Evolutionary conservation across 1,140 invertebrate genomes (phyloP), one percentile per base, ranked within the genome.

Genomic region (Pseudomyrmex gracilis): DNA sequence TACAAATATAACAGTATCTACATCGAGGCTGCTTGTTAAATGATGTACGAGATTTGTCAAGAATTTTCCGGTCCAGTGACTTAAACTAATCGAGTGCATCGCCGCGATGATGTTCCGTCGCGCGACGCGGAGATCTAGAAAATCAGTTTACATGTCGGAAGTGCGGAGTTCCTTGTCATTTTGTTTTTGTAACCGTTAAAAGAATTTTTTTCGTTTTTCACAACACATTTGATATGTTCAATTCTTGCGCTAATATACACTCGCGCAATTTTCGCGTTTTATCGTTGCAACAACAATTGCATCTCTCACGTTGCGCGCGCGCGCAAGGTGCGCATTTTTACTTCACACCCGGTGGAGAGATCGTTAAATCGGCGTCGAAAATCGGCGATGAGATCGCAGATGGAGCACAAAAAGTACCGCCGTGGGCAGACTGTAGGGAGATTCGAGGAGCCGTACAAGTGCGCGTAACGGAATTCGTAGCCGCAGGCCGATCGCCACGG

Each of bases 391-490:
- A 34, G 34, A 34, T 34, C 24, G 66, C 49, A 55, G 55, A 34
- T 58, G 55, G 12, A 61, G 15, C 67, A 64, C 73, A 82, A 88
- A 89, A 86, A 34, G 89, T 86, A 51, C 68, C 71, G 76, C 85
- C 47, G 74, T 83, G 84, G 66, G 57, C 61, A 68, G 47, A 68
- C 61, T 51, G 34, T 43, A 63, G 63, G 70, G 67, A 68, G 77
- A 86, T 77, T 53, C 67, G 70, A 55, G 87, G 82, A 88, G 68
- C 83, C 84, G 61, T 89, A 90, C 89, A 91, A 92, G 90, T 90
- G 91, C 90, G 86, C 78, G 87, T 93, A 93, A 93, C 92, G 91
- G 91, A 93, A 92, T 93, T 91, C 87, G 87, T 92, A 85, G 91
- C 92, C 91, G 82, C 73, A 71, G 90, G 85, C 85, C 60, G 85